phyloP scores from a whole-genome alignment of 1,140 invertebrate species.

The Lasioglossum albipes region DNA sequence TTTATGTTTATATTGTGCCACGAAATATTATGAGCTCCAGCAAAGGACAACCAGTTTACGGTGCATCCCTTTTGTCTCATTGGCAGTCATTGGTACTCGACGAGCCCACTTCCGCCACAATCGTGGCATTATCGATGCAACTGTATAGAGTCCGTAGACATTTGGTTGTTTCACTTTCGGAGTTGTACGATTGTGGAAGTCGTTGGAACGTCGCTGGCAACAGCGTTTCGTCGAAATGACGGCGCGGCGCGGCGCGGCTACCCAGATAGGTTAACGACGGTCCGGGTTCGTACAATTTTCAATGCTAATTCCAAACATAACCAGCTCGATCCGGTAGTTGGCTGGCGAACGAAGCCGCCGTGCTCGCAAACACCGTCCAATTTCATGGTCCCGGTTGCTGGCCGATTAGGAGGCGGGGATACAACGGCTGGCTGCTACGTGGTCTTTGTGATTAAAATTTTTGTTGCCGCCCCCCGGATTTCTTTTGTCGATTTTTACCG shows the following conservation, averaged over 20 bases:
- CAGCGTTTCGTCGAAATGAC: neutral
- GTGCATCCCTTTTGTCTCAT: too few species aligned
- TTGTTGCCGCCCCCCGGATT: neutral
- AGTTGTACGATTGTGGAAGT: too few species aligned
- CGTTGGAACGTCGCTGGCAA: neutral
- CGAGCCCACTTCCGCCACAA: neutral
- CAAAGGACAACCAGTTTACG: too few species aligned
- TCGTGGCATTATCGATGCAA: conserved; percentile 19
- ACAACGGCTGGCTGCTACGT: conserved; percentile 12
- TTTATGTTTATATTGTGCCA: too few species aligned
- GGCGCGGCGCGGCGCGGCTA: neutral
- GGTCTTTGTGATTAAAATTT: conserved; percentile 45
- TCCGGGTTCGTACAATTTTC: conserved; percentile 44
- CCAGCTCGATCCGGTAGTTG: conserved; percentile 10
- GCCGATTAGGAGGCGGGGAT: conserved; percentile 35
- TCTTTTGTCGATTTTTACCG: neutral
- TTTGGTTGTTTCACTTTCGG: neutral
- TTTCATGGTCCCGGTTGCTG: conserved; percentile 28
- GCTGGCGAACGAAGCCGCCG: conserved; percentile 25
- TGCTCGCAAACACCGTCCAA: conserved; percentile 46
- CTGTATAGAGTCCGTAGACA: neutral
- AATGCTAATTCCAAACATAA: conserved; percentile 56
- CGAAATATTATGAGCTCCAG: too few species aligned
- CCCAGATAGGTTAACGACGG: conserved; percentile 2
- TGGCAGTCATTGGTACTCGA: too few species aligned